A percentile compares a stretch with the other conserved stretches of the same genome.
These are phyloP conservation scores for Minunthozetes semirufus DNA, from an alignment of 2,888 invertebrate species.

Conservation along the genomic window DNA sequence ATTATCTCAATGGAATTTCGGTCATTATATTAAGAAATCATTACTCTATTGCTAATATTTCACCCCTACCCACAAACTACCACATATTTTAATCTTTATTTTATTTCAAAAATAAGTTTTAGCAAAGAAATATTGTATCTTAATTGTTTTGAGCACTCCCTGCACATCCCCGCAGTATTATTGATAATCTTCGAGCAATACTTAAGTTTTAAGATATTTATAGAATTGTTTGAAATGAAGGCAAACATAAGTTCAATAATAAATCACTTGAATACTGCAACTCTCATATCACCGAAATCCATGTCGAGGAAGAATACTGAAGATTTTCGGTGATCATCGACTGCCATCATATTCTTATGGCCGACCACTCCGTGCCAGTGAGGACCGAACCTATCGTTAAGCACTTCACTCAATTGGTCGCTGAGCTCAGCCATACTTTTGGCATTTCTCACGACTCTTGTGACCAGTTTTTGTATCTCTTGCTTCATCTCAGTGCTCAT, in stretches of 20 bases:
- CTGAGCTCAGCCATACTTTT: conserved; percentile 14
- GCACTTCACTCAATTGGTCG: conserved; percentile 29
- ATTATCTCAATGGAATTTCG: too few species aligned
- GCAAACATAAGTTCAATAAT: not conserved
- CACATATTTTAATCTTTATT: too few species aligned
- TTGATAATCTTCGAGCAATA: too few species aligned
- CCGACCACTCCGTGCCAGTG: conserved; percentile 35
- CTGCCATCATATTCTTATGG: conserved; percentile 28
- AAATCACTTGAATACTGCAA: conserved; percentile 30
- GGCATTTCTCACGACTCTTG: conserved; percentile 31
- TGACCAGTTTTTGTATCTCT: conserved; percentile 23
- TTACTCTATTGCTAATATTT: too few species aligned
- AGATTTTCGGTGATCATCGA: conserved; percentile 33
- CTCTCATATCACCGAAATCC: conserved; percentile 33
- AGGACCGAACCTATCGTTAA: conserved; percentile 30
- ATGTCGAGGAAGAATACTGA: conserved; percentile 29
- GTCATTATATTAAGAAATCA: too few species aligned
- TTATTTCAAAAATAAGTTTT: too few species aligned
- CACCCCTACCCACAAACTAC: too few species aligned
- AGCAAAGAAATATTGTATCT: too few species aligned
- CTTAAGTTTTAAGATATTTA: not conserved
- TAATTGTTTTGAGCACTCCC: too few species aligned
- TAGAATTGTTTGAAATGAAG: not conserved
- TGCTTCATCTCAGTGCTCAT: conserved; percentile 31
- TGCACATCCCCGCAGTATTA: too few species aligned